Conservation (phyloP, 2,113 vertebrate species). For the Albula glossodonta region DNA sequence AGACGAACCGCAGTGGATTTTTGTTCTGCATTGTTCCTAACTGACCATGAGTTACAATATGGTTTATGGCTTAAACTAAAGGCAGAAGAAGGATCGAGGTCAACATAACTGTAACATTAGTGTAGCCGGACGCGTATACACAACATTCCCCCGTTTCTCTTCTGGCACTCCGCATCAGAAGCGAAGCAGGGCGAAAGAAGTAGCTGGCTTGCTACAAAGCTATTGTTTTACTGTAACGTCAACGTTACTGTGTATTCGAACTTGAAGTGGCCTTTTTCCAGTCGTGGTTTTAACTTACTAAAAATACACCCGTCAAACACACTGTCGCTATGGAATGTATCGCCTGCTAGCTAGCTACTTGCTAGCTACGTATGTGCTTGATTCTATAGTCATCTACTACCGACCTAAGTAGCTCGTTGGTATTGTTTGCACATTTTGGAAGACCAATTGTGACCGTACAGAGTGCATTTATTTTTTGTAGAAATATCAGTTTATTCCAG, state of each 20-base stretch:
- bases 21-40: slow-evolving; percentile 25
- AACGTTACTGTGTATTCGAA: background rate
- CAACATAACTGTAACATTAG: background rate
- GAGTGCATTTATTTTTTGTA: background rate
- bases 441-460: background rate
- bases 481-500: background rate
- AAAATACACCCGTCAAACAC: background rate
- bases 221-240: slow-evolving; percentile 5
- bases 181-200: background rate
- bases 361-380: background rate
- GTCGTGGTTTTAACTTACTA: background rate
- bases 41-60: slow-evolving; percentile 21
- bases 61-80: slow-evolving; percentile 6
- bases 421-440: slow-evolving; percentile 1
- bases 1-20: slow-evolving; percentile 24
- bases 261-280: slow-evolving; percentile 17
- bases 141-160: background rate
- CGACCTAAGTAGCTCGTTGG: background rate
- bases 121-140: background rate
- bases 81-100: slow-evolving; percentile 1
- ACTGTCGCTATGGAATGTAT: background rate
- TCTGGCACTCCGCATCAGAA: background rate
- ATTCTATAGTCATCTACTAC: background rate
- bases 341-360: background rate
- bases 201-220: background rate